These are phyloP conservation scores for Hermetia illucens DNA, from an alignment of 1,140 invertebrate species.

Conservation along the genomic window DNA sequence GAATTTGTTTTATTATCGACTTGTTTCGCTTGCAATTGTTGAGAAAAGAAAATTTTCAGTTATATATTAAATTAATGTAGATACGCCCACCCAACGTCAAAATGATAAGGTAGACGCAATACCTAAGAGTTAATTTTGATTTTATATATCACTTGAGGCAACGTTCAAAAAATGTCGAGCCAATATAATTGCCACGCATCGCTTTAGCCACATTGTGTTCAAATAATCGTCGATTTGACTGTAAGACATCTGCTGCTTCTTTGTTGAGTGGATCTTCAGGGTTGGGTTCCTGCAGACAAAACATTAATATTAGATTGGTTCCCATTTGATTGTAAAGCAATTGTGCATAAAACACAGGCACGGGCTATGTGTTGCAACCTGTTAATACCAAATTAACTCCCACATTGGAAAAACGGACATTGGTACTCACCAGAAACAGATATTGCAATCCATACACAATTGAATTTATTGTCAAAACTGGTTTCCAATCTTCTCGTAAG, in stretches of 20 bases:
- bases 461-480: slow-evolving; percentile 93
- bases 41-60: no score
- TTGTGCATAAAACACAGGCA: no score
- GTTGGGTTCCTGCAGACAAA: slow-evolving; percentile 75
- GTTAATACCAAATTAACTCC: no score
- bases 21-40: no score
- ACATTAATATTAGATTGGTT: no score
- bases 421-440: slow-evolving; percentile 80
- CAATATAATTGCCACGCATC: slow-evolving; percentile 89
- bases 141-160: slow-evolving; percentile 79
- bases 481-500: slow-evolving; percentile 96
- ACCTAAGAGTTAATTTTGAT: slow-evolving; percentile 28
- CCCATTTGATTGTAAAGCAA: no score
- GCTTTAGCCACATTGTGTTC: slow-evolving; percentile 94
- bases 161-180: slow-evolving; percentile 83
- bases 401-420: no score
- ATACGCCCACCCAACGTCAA: slow-evolving; percentile 13
- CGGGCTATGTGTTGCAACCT: no score
- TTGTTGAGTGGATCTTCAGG: slow-evolving; percentile 97
- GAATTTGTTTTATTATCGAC: no score
- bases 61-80: slow-evolving; percentile 18
- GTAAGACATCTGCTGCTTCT: slow-evolving; percentile 95
- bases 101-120: slow-evolving; percentile 12
- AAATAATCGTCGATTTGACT: slow-evolving; percentile 85
- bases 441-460: slow-evolving; percentile 97